Evolutionary conservation across 2,797 vertebrate genomes (phyloP), one percentile per base, ranked within the genome.

Genomic region (Poecile montanus): DNA sequence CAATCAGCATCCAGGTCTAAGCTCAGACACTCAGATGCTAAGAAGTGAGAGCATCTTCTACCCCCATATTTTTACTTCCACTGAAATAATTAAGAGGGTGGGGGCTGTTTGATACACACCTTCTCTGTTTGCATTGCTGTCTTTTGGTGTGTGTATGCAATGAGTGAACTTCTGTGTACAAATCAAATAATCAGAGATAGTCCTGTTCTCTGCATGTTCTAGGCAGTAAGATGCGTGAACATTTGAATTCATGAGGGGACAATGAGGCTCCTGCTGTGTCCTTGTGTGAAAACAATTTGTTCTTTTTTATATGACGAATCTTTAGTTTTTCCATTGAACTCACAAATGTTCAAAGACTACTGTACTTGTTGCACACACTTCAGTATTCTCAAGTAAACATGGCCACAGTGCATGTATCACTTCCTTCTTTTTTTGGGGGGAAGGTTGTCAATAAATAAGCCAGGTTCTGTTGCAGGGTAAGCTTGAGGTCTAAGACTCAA

Each of bases 371-470:
- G 45, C 20, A 54, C 16, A 11, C 7, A 18, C 25, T 74, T 66
- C 34, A 62, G 30, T 25, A 29, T 34, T 56, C 60, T 27, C 2
- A 0, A 63, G 20, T 47, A 61, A 85, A 47, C 25, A 25, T 1
- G 7, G 26, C 17, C 71, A 76, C 51, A 57, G 36, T 9, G 12
- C 32, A 81, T 0, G 0, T 9, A 62, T 10, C 14, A 15, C 22
- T 67, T 77, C 25, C 21, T 30, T 47, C 15, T 27, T n/a, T 56
- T 61, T 36, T 6, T 8, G 16, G 9, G 11, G 7, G 7, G 2
- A 74, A 82, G 15, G 23, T 3, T 79, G 44, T 16, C 51, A 73
- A 26, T 34, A 87, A 76, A 82, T 60, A 42, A 57, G 38, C 5
- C n/a, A 86, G 23, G 45, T 50, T 44, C 13, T 68, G 14, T 14